These are phyloP conservation scores for Ceyx margarethae DNA, from an alignment of 2,113 vertebrate species.

Conservation along the genomic window DNA sequence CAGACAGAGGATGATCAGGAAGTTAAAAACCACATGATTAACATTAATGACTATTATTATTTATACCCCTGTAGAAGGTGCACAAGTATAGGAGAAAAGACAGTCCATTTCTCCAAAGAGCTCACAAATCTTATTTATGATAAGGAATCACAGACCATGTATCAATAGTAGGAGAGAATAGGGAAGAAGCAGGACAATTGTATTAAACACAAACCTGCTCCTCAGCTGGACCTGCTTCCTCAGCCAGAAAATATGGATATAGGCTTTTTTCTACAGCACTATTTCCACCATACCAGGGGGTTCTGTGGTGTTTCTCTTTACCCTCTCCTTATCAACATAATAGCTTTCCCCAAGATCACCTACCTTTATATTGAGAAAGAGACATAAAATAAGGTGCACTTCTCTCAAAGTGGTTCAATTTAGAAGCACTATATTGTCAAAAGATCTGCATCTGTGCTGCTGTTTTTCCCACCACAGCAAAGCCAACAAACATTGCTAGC, in stretches of 20 bases:
- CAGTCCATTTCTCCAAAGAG: slow-evolving; percentile 6
- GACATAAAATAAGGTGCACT: neutral
- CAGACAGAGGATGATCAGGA: slow-evolving; percentile 15
- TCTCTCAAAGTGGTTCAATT: neutral
- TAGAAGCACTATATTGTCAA: neutral
- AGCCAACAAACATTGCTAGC: neutral
- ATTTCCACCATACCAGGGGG: neutral
- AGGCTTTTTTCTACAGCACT: neutral
- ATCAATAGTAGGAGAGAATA: neutral
- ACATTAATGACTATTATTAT: slow-evolving; percentile 61
- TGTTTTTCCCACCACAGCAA: neutral
- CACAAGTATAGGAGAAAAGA: neutral
- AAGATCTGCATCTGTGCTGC: neutral
- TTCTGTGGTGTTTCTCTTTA: neutral
- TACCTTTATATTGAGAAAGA: neutral
- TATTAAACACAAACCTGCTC: neutral
- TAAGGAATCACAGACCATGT: neutral
- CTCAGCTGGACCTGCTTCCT: neutral
- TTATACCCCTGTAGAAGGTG: slow-evolving; percentile 1
- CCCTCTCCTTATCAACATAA: neutral
- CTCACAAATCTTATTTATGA: slow-evolving; percentile 38
- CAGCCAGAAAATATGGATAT: neutral
- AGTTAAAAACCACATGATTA: slow-evolving; percentile 54
- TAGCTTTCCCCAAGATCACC: neutral
- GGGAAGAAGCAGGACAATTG: neutral